Evolutionary conservation across 2,797 vertebrate genomes (phyloP), one percentile per base, ranked within the genome.

Genomic region (Rhinophrynus dorsalis): DNA sequence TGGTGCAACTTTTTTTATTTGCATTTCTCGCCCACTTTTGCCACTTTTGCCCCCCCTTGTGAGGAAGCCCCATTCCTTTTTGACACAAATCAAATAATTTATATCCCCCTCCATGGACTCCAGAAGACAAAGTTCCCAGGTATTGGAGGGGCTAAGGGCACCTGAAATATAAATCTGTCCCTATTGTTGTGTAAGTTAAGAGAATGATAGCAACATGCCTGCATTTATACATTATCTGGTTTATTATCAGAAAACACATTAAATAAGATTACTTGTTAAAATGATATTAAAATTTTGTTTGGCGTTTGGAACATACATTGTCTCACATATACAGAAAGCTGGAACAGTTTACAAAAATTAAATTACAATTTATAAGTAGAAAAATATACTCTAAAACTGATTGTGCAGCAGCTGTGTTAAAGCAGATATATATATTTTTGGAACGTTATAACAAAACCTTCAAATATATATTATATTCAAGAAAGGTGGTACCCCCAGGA

Each of bases 311-410:
- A 72, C 68, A 72, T 72, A 58, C 68, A 63, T 56, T 48, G 56
- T 69, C 35, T 61, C 38, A 48, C 52, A 72, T 58, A 51, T 64
- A 72, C 23, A 72, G 24, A 51, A 65, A 58, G 52, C 32, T 42
- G 60, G 33, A 64, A 57, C 60, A 40, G 62, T 71, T 33, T 37
- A 21, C 33, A 38, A 57, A 76, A 48, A 76, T 89, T 89, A 90
- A 89, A 90, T 91, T 90, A 90, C 63, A 78, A 80, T 87, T 89
- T 86, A 87, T 87, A 89, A 90, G 90, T 90, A 91, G 76, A 89
- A 88, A 90, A 90, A 90, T 88, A 90, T 90, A 82, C 83, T 87
- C 85, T 83, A 37, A 58, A 77, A 64, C 32, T 65, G 51, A 71
- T 71, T 71, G 50, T 64, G 68, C 68, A 72, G 68, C 60, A 72